These are phyloP conservation scores for Corvus moneduloides DNA, from an alignment of 2,113 vertebrate species.

Conservation along the genomic window DNA sequence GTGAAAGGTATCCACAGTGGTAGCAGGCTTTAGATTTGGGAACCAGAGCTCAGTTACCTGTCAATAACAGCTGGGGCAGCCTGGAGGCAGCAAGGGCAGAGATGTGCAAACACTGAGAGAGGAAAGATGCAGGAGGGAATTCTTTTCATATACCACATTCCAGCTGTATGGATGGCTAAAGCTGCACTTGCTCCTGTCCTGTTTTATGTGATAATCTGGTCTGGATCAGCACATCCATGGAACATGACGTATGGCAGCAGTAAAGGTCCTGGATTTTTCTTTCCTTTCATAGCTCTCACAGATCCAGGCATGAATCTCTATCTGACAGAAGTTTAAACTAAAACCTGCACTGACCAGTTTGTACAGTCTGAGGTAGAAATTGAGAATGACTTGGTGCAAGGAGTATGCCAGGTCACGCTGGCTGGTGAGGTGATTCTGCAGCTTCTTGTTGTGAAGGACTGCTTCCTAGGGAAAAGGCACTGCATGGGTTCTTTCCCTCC, in stretches of 20 bases:
- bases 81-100: neutral
- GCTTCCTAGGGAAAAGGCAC: neutral
- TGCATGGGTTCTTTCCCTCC: neutral
- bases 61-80: neutral
- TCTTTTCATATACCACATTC: neutral
- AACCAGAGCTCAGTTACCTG: neutral
- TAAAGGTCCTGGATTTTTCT: neutral
- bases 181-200: neutral
- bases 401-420: accelerated
- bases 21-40: neutral
- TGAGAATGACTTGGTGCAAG: neutral
- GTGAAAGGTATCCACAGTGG: neutral
- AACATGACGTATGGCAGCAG: neutral
- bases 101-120: neutral
- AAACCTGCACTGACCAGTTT: neutral
- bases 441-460: neutral
- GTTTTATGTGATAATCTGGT: neutral
- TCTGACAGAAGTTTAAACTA: neutral
- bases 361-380: neutral
- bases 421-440: neutral
- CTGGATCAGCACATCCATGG: neutral
- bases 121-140: neutral
- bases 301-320: neutral
- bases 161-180: neutral
- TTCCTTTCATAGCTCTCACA: neutral